Percentiles rank a stretch among this genome's conserved stretches.
Evolutionary conservation across 2,888 invertebrate species (phyloP).

Genomic region (Dione juno): DNA sequence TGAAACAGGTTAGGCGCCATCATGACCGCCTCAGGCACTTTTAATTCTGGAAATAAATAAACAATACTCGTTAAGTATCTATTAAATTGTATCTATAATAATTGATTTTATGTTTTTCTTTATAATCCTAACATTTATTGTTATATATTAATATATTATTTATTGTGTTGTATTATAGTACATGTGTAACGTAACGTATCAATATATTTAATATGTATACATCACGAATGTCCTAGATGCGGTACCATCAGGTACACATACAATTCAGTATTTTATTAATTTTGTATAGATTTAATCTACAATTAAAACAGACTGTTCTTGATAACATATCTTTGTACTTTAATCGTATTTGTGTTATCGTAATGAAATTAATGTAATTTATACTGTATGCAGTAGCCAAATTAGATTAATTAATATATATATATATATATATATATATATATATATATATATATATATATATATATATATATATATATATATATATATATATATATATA

Average conservation of each 20-base stretch:
- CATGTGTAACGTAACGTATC: too few species aligned
- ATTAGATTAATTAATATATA: too few species aligned
- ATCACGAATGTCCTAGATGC: conserved; percentile 24
- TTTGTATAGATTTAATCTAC: conserved; percentile 20
- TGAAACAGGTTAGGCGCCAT: conserved; percentile 84
- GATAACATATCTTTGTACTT: conserved; percentile 27
- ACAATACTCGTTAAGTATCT: conserved; percentile 8
- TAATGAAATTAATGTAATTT: not conserved
- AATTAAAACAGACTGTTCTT: conserved; percentile 12
- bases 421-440: too few species aligned
- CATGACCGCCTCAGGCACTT: conserved; percentile 76
- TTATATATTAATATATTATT: too few species aligned
- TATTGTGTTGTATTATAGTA: too few species aligned
- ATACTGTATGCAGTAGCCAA: conserved; percentile 3
- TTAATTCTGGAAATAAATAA: conserved; percentile 65
- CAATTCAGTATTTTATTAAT: conserved; percentile 19
- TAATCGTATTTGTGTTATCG: not conserved
- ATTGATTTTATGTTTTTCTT: not conserved
- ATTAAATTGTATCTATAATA: not conserved
- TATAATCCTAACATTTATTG: too few species aligned
- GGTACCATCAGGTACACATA: not conserved
- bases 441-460: too few species aligned
- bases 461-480: too few species aligned
- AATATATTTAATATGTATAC: not conserved
- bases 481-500: too few species aligned